Base-by-base conservation (phyloP, 1,140 invertebrate genomes). In the Bombyx mandarina region DNA sequence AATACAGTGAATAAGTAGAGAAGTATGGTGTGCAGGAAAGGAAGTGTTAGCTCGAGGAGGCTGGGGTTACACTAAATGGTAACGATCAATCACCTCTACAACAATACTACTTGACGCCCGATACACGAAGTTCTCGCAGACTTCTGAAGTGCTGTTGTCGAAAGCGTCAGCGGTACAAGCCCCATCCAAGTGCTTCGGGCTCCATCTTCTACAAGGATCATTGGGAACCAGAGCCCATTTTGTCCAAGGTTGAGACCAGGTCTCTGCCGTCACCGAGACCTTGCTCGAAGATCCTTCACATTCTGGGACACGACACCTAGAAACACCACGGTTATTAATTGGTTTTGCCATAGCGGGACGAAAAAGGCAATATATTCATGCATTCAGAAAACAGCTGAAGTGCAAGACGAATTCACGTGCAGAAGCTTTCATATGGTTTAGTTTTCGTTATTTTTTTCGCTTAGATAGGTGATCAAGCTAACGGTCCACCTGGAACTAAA, bases 271-370 rank as follows among this genome's bases (percentile, higher is more conserved):
- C n/a, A 65, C 64, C 8, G 10, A 10, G 26, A 69, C 62, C 6
- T 57, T 51, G n/a, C 35, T 43, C 6, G 71, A 52, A 9, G 67
- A 64, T 52, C 66, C 69, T 56, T 83, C 81, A 56, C 81, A 84
- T 57, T 84, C 78, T n/a, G 81, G 73, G 5, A 84, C 63, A 50
- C 73, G 65, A 22, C 81, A 84, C 60, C 81, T 84, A 62, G 3
- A 42, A 51, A 51, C 48, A 43, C 10, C 0, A 35, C 26, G 26
- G 26, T 35, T 35, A 35, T 35, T 3, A 35, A 3, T 2, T 35
- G 4, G 26, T 35, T 35, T 35, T 35, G 2, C 26, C 26, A 35
- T 35, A 35, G 26, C 4, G 4, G 4, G 26, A 35, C 2, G 26
- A 5, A 35, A 5, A 35, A 35, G 4, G 26, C 26, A 35, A 35